phyloP scores from a whole-genome alignment of 2,888 invertebrate genomes.

The Podotricha telesiphe region DNA sequence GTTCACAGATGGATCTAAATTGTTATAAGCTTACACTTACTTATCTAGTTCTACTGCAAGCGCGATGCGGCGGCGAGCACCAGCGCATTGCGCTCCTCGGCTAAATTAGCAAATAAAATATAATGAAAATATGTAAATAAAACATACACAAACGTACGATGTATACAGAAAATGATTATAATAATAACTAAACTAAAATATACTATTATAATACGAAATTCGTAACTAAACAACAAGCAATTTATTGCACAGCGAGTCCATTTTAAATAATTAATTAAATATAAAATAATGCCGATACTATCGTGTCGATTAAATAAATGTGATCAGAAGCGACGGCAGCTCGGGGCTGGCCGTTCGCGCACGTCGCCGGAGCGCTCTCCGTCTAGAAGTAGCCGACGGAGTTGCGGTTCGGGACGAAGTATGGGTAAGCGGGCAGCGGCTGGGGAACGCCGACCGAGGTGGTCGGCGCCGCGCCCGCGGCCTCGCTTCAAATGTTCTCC shows the following conservation, averaged over 20 bases:
- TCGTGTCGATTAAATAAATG: slow-evolving; percentile 46
- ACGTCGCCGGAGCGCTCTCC: slow-evolving; percentile 39
- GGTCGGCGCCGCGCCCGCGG: slow-evolving; percentile 68
- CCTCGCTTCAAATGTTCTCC: slow-evolving; percentile 80
- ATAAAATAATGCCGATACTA: slow-evolving; percentile 66
- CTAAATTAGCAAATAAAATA: slow-evolving; percentile 47
- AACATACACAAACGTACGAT: slow-evolving; percentile 60
- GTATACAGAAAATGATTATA: slow-evolving; percentile 55
- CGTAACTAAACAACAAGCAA: slow-evolving; percentile 80
- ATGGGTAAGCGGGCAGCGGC: slow-evolving; percentile 76
- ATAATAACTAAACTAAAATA: slow-evolving; percentile 56
- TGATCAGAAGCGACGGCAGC: slow-evolving; percentile 24
- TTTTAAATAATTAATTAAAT: slow-evolving; percentile 72
- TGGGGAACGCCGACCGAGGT: slow-evolving; percentile 56
- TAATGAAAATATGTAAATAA: slow-evolving; percentile 54
- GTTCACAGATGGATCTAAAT: slow-evolving; percentile 74
- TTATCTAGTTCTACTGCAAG: slow-evolving; percentile 58
- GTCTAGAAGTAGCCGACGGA: slow-evolving; percentile 73
- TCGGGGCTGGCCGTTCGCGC: slow-evolving; percentile 21
- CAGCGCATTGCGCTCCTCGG: slow-evolving; percentile 33
- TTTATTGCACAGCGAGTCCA: slow-evolving; percentile 81
- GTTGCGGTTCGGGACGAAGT: slow-evolving; percentile 76
- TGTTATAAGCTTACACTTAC: slow-evolving; percentile 66
- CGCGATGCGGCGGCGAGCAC: slow-evolving; percentile 33
- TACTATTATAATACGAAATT: slow-evolving; percentile 67